Evolutionary conservation across 1,140 invertebrate genomes (phyloP).

Genomic region (Ephestia elutella): DNA sequence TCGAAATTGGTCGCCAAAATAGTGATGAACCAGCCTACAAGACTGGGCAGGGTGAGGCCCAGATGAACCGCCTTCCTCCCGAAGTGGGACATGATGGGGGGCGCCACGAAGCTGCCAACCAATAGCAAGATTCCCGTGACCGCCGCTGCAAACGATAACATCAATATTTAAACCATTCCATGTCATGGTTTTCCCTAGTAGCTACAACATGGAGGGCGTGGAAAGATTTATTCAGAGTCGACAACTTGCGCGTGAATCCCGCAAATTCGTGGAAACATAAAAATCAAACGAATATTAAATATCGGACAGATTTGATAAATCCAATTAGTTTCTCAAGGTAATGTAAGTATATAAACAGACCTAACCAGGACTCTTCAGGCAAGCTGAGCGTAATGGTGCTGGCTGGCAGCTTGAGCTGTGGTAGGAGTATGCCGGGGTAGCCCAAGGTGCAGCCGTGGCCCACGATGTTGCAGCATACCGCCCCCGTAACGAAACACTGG

Average conservation of each 20-base stretch:
- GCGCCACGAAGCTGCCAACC: conserved; percentile 40
- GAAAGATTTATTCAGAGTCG: no score
- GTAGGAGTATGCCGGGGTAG: conserved; percentile 46
- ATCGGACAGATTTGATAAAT: no score
- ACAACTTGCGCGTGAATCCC: no score
- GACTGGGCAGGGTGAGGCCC: conserved; percentile 30
- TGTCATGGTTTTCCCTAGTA: no score
- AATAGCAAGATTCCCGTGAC: conserved; percentile 34
- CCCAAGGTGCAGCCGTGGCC: conserved; percentile 43
- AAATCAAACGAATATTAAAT: no score
- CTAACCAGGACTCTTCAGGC: conserved; percentile 47
- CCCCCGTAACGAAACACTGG: conserved; percentile 49
- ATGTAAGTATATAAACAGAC: conserved; percentile 18
- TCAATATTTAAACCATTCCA: not conserved
- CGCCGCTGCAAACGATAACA: conserved; percentile 21
- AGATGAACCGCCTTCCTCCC: conserved; percentile 42
- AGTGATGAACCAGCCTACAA: conserved; percentile 46
- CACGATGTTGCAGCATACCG: conserved; percentile 42
- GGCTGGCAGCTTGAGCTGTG: conserved; percentile 31
- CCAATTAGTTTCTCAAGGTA: no score
- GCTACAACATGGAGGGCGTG: no score
- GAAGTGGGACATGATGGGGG: conserved; percentile 37
- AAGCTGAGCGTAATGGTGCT: conserved; percentile 31
- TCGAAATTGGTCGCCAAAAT: conserved; percentile 33
- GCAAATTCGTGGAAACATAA: no score